A percentile compares a stretch with the other conserved stretches of the same genome.
These are phyloP conservation scores for Cerastis leucographa DNA, from an alignment of 2,888 invertebrate species.

Conservation along the genomic window DNA sequence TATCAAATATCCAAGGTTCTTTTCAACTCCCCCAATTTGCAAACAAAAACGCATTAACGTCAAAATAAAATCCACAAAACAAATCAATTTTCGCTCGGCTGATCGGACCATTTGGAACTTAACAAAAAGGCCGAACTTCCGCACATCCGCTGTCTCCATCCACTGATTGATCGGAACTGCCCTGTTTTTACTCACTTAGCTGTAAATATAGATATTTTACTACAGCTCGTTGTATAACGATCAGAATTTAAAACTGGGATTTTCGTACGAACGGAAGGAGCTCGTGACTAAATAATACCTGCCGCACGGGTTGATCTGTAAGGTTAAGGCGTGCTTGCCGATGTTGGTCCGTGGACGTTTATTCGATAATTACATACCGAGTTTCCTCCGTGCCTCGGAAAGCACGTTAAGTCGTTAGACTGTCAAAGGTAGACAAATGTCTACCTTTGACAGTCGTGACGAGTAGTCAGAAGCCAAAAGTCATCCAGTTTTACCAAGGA, in stretches of 20 bases:
- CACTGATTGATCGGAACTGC: slow-evolving; percentile 51
- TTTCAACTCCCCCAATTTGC: neutral
- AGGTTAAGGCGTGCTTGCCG: too few relatives aligned
- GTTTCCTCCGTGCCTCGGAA: too few relatives aligned
- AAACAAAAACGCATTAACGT: slow-evolving; percentile 47
- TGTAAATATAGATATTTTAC: slow-evolving; percentile 19
- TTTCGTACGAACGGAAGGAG: neutral
- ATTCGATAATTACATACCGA: too few relatives aligned
- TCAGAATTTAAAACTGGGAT: slow-evolving; percentile 7
- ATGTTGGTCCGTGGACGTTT: too few relatives aligned
- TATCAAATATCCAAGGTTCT: slow-evolving; percentile 6
- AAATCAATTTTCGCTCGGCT: slow-evolving; percentile 52
- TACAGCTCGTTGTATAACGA: neutral
- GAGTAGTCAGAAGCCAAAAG: too few relatives aligned
- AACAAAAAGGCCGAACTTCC: slow-evolving; percentile 46
- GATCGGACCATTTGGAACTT: slow-evolving; percentile 16
- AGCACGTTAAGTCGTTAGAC: too few relatives aligned
- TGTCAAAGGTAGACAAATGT: too few relatives aligned
- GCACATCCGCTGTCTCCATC: slow-evolving; percentile 6
- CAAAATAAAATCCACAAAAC: slow-evolving; percentile 25
- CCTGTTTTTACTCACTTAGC: slow-evolving; percentile 53
- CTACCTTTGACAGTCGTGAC: too few relatives aligned
- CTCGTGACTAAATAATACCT: too few relatives aligned
- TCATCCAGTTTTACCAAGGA: too few relatives aligned
- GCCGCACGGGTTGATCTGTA: too few relatives aligned